These are phyloP conservation scores for Conus canariensis DNA, from an alignment of 2,888 invertebrate genomes.

Conservation along the genomic window DNA sequence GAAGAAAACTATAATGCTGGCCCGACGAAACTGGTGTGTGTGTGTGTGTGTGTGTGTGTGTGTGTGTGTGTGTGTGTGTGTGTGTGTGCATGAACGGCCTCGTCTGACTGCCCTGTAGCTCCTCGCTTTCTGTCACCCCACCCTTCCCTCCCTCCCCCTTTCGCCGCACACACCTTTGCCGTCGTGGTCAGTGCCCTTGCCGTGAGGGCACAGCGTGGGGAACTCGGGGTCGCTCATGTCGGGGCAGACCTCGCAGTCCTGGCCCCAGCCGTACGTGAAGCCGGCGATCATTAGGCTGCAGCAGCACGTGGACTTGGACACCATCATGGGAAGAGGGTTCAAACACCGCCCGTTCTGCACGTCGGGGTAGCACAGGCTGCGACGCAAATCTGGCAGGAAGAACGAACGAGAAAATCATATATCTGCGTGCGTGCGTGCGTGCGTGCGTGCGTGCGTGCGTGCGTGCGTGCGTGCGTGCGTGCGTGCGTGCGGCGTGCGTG, in stretches of 20 bases:
- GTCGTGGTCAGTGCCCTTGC: constrained; percentile 88
- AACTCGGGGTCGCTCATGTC: constrained; percentile 85
- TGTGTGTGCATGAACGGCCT: too few species aligned
- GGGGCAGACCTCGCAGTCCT: constrained; percentile 88
- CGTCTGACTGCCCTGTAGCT: too few species aligned
- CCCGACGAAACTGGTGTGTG: too few species aligned
- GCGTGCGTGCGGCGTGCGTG: not conserved
- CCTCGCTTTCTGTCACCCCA: too few species aligned
- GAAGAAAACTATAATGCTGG: too few species aligned
- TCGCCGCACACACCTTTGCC: constrained; percentile 83
- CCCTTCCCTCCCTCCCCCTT: too few species aligned
- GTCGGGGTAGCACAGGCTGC: constrained; percentile 89
- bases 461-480: too few species aligned
- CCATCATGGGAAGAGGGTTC: constrained; percentile 87
- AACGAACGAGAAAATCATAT: not conserved
- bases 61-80: too few species aligned
- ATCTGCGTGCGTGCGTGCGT: not conserved
- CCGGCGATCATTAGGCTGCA: constrained; percentile 83
- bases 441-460: not conserved
- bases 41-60: too few species aligned
- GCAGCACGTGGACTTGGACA: constrained; percentile 92
- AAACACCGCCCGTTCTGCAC: constrained; percentile 88
- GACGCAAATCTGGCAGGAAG: constrained; percentile 84
- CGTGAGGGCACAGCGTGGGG: constrained; percentile 87
- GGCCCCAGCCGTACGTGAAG: constrained; percentile 87